A percentile compares a stretch with the other conserved stretches of the same genome.
Evolutionary conservation across 2,797 vertebrate genomes (phyloP).

Genomic region (Manis crassicaudata): DNA sequence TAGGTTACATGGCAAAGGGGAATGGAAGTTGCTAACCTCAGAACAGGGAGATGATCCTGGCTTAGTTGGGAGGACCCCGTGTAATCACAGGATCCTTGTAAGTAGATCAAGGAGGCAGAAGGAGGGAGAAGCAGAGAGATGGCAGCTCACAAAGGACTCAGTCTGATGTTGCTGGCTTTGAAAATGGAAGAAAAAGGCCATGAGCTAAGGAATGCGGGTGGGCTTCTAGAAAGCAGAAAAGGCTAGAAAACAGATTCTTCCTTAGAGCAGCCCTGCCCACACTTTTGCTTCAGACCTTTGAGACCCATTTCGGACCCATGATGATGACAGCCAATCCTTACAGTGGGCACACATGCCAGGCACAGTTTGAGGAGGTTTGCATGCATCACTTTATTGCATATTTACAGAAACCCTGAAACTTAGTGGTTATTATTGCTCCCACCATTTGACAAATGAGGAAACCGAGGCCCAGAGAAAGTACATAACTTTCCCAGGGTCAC

Average conservation of each 20-base stretch:
- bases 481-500: background rate
- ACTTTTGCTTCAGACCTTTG: background rate
- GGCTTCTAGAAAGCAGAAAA: background rate
- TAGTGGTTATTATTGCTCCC: background rate
- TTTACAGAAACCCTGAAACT: background rate
- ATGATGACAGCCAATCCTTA: background rate
- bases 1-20: background rate
- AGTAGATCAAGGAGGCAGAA: background rate
- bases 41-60: background rate
- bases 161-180: background rate
- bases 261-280: too few relatives aligned
- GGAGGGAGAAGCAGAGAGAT: background rate
- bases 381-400: rapidly evolving
- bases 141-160: background rate
- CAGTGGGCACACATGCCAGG: rapidly evolving
- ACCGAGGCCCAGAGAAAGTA: background rate
- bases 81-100: background rate
- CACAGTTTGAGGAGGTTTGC: rapidly evolving
- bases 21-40: background rate
- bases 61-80: background rate
- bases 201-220: background rate
- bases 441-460: background rate
- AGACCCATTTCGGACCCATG: background rate
- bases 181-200: background rate
- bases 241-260: background rate